Percentiles rank a stretch among this genome's conserved stretches.
These are phyloP conservation scores for Corythornis vintsioides DNA, from an alignment of 2,113 vertebrate species.

Conservation along the genomic window DNA sequence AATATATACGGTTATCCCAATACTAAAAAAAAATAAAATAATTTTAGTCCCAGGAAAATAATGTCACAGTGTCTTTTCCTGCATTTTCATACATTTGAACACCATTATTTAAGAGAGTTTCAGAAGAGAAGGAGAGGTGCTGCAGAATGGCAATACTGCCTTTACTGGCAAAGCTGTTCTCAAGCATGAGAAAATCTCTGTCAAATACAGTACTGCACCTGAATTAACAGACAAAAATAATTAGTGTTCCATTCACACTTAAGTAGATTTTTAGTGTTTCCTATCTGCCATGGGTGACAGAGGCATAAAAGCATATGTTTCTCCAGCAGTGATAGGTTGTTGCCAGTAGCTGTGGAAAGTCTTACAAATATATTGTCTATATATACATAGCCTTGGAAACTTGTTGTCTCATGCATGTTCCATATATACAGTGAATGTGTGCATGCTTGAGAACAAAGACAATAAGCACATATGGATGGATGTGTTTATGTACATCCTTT, in stretches of 20 bases:
- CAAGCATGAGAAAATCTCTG: background rate
- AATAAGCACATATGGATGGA: background rate
- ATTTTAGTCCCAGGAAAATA: background rate
- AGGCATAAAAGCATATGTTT: background rate
- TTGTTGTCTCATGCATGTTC: background rate
- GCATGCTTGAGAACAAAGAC: background rate
- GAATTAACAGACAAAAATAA: background rate
- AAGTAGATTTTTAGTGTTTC: background rate
- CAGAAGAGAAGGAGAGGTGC: background rate
- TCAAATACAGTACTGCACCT: background rate
- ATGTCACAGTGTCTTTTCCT: background rate
- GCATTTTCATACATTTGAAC: background rate
- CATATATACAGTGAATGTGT: background rate
- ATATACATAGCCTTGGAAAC: background rate
- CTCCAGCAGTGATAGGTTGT: background rate
- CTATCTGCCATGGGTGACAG: background rate
- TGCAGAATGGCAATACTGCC: background rate
- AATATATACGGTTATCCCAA: background rate
- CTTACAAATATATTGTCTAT: background rate
- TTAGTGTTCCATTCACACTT: background rate
- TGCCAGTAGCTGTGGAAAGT: background rate
- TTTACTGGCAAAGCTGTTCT: background rate
- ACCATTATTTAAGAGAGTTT: background rate
- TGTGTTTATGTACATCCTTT: background rate
- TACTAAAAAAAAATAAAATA: background rate